Evolutionary conservation across 2,888 invertebrate species (phyloP), one percentile per base, ranked within the genome.

Genomic region (Anthophora plumipes): DNA sequence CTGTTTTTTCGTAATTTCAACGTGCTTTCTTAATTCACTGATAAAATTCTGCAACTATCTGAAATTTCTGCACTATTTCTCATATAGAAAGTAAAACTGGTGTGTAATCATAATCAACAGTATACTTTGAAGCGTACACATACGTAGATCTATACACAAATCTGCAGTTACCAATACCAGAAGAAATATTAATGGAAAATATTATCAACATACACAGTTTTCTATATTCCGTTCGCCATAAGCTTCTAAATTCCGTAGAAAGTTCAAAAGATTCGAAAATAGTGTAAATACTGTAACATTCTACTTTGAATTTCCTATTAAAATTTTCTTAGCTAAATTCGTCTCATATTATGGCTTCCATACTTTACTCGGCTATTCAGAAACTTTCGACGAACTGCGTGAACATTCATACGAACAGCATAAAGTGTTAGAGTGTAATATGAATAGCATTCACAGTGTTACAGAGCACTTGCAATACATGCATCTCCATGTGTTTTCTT

Each of bases 381-480:
- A 67, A 11, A n/a, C 60, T 70, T 50, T 2, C 17, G 48, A 25
- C 39, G 6, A 37, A 8, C 25, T 22, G 4, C 14, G 39, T 4
- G 22, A 46, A 59, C 52, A 73, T 57, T 52, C 12, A 17, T 41
- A 37, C 48, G 25, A 77, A 72, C 57, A 69, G 52, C 55, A 41
- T 22, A 39, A 7, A 57, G 39, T 66, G 37, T 84, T 86, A 76
- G n/a, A n/a, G 41, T 66, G 41, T 7, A 50, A 64, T 71, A 63
- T 68, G 69, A 74, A 69, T 71, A 57, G 70, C 66, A 86, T 70
- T 72, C 68, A 77, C 60, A 72, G 76, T 68, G 46, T 68, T 50
- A 64, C 79, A 72, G 50, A 74, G 72, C 72, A 57, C 2, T 61
- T 64, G 0, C 25, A 63, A 17, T 14, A 4, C 6, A 7, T 46